Conservation (phyloP, 2,113 vertebrate genomes). For the Ranitomeya imitator region DNA sequence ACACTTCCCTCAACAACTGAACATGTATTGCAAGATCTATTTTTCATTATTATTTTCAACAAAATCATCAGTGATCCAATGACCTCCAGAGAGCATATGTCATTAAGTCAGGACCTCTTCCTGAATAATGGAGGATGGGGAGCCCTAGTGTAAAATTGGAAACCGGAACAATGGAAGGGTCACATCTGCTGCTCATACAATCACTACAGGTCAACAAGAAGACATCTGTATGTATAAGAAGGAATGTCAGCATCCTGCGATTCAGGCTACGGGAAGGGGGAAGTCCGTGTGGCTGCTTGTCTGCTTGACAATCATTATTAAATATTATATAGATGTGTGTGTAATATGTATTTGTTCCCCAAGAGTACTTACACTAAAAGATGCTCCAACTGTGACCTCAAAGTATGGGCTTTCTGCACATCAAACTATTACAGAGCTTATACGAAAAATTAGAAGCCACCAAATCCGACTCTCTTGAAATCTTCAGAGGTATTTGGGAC, state of each 20-base stretch:
- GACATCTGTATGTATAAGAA: constrained; percentile 14
- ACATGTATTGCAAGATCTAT: background rate
- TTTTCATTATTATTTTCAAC: background rate
- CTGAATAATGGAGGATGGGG: background rate
- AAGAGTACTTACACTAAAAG: too few relatives aligned
- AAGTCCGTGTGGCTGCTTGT: too few relatives aligned
- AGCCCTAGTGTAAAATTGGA: constrained; percentile 4
- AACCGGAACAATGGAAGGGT: constrained; percentile 30
- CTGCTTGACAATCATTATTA: background rate
- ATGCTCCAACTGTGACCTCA: too few relatives aligned
- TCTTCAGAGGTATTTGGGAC: too few relatives aligned
- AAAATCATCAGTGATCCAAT: constrained; percentile 17
- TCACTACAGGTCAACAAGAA: constrained; percentile 39
- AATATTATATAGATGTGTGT: background rate
- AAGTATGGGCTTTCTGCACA: too few relatives aligned
- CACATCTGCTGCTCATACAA: constrained; percentile 39
- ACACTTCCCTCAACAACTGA: background rate
- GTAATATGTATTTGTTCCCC: too few relatives aligned
- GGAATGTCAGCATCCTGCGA: constrained; percentile 46
- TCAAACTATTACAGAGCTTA: background rate
- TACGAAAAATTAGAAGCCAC: too few relatives aligned
- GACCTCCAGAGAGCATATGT: constrained; percentile 17
- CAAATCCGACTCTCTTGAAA: too few relatives aligned
- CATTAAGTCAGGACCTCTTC: constrained; percentile 25
- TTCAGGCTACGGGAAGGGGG: background rate